Evolutionary conservation across 2,113 vertebrate genomes (phyloP).

Genomic region (Upupa epops): DNA sequence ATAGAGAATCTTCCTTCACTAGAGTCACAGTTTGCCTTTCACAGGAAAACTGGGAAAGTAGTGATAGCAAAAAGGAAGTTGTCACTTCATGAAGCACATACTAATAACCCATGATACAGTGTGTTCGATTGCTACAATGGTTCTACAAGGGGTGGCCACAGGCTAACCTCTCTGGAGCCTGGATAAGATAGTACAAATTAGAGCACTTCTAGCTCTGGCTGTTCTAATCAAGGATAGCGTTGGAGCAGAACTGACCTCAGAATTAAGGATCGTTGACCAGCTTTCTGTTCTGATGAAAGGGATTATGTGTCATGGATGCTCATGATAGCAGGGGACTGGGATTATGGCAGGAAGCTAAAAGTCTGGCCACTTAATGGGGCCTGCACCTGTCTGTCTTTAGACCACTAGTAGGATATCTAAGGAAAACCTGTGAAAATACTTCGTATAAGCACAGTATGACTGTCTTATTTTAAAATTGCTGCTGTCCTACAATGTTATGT

Average conservation of each 20-base stretch:
- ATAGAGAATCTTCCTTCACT: background rate
- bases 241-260: slow-evolving; percentile 50
- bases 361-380: background rate
- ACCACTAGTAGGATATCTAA: background rate
- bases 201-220: slow-evolving; percentile 30
- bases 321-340: background rate
- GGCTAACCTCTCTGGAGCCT: background rate
- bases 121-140: background rate
- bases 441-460: background rate
- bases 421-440: background rate
- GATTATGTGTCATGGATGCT: slow-evolving; percentile 52
- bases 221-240: background rate
- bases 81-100: background rate
- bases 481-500: background rate
- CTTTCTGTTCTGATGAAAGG: slow-evolving; percentile 36
- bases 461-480: background rate
- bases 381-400: background rate
- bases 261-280: slow-evolving; percentile 5
- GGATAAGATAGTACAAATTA: slow-evolving; percentile 18
- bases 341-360: background rate
- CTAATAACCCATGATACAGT: rapidly evolving
- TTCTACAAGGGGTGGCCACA: background rate
- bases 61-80: background rate
- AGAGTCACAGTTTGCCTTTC: background rate
- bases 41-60: background rate